These are phyloP conservation scores for Trichechus manatus DNA, from an alignment of 2,113 vertebrate species.

Conservation along the genomic window DNA sequence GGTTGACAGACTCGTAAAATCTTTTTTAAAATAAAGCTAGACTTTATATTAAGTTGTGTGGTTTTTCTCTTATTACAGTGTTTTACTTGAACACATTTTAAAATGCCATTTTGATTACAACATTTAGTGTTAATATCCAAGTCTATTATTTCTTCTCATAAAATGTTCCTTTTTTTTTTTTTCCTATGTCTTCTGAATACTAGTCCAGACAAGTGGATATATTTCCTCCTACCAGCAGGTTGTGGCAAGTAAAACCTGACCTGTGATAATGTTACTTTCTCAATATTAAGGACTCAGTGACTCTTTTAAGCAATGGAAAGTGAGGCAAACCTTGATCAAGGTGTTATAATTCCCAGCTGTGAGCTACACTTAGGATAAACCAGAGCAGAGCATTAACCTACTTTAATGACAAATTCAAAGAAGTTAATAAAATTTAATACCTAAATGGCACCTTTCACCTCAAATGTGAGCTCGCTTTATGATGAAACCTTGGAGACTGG, in stretches of 20 bases:
- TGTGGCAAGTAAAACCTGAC: constrained; percentile 71
- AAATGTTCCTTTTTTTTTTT: constrained; percentile 70
- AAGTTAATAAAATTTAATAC: constrained; percentile 79
- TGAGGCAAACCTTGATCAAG: constrained; percentile 66
- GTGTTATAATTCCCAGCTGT: constrained; percentile 71
- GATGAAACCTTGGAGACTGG: constrained; percentile 67
- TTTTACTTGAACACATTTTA: constrained; percentile 88
- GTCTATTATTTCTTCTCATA: constrained; percentile 86
- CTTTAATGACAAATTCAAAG: constrained; percentile 78
- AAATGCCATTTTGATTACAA: constrained; percentile 89
- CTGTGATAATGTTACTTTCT: constrained; percentile 75
- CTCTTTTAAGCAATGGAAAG: constrained; percentile 59
- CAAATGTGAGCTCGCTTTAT: constrained; percentile 74
- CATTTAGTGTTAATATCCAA: constrained; percentile 87
- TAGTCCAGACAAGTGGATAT: constrained; percentile 83
- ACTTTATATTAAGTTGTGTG: constrained; percentile 87
- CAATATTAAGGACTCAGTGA: constrained; percentile 33
- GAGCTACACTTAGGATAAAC: constrained; percentile 62
- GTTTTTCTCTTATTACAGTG: constrained; percentile 87
- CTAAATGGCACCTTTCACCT: constrained; percentile 78
- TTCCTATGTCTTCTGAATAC: constrained; percentile 70
- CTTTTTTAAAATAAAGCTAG: constrained; percentile 89
- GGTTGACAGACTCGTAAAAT: constrained; percentile 88
- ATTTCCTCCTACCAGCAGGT: constrained; percentile 83
- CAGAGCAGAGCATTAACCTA: constrained; percentile 60